These are phyloP conservation scores for Halcyon chelicuti DNA, from an alignment of 2,797 vertebrate species.

Conservation along the genomic window DNA sequence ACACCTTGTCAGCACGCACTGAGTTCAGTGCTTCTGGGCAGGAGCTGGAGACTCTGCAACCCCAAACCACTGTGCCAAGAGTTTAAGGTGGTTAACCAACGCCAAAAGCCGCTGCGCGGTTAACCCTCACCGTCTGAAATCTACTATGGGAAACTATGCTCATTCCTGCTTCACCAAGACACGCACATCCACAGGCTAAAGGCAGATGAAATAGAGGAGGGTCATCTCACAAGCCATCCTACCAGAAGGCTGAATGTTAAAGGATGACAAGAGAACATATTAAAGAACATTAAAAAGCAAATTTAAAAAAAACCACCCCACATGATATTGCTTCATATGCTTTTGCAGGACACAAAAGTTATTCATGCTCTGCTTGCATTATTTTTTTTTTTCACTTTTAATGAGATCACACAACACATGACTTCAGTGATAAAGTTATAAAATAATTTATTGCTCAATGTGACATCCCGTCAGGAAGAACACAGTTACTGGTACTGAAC, in stretches of 20 bases:
- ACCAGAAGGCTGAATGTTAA: background rate
- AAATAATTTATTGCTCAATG: background rate
- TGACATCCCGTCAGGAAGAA: background rate
- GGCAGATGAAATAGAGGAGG: background rate
- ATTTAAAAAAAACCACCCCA: background rate
- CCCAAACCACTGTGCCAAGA: background rate
- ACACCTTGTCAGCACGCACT: too few relatives aligned
- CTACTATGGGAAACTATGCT: background rate
- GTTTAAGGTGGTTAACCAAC: background rate
- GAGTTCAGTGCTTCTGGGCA: rapidly evolving
- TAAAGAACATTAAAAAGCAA: background rate
- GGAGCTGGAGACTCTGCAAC: background rate
- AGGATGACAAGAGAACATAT: background rate
- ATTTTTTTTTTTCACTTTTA: background rate
- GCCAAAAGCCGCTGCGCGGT: background rate
- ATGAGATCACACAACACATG: background rate
- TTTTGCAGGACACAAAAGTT: background rate
- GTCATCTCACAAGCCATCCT: background rate
- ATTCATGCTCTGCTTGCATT: background rate
- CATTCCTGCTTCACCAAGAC: background rate
- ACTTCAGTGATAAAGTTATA: background rate
- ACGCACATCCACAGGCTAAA: rapidly evolving
- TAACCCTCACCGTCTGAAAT: background rate
- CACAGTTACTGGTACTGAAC: background rate
- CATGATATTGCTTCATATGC: rapidly evolving